Evolutionary conservation across 2,888 invertebrate species (phyloP), one percentile per base, ranked within the genome.

Genomic region (Tuta absoluta): DNA sequence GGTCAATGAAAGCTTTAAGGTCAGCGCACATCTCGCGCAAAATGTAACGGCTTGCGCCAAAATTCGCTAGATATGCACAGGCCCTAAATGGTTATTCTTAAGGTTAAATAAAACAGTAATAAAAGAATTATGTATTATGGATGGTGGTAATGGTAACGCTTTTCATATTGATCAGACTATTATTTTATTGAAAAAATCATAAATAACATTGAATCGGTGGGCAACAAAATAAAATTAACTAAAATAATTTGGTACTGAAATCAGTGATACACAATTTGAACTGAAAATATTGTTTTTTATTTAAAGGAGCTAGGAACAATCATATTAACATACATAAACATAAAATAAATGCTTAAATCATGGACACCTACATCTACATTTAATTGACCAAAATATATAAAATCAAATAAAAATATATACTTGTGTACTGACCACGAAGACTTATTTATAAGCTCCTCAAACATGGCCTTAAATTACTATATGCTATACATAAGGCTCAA

Each of bases 101-200:
- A 8, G 10, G 33, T 33, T 33, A 33, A 33, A 7, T 8, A 45
- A 45, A 45, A 45, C n/a, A 4, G n/a, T n/a, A 17, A n/a, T 4
- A 45, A 45, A 17, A n/a, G 11, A 45, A 4, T 2, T 1, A 45
- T n/a, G 8, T n/a, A n/a, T 4, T 45, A 7, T n/a, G 45, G n/a
- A n/a, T 45, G 45, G 45, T 45, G 17, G 45, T 45, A 45, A 45
- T 45, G 45, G 45, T 45, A 45, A 45, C 45, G 17, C 45, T 45
- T n/a, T 17, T 45, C n/a, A 17, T 45, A 45, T 45, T n/a, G 71
- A 76, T 65, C 65, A 45, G 61, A 24, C 14, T 14, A 14, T 5
- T 53, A 53, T 37, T 64, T 53, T 23, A 53, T 53, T 53, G 51
- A 23, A 53, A 49, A 53, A 23, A 12, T 14, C 11, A 23, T 11